Base-by-base conservation (phyloP, 2,888 invertebrate species). In the Anaspis maculata region DNA sequence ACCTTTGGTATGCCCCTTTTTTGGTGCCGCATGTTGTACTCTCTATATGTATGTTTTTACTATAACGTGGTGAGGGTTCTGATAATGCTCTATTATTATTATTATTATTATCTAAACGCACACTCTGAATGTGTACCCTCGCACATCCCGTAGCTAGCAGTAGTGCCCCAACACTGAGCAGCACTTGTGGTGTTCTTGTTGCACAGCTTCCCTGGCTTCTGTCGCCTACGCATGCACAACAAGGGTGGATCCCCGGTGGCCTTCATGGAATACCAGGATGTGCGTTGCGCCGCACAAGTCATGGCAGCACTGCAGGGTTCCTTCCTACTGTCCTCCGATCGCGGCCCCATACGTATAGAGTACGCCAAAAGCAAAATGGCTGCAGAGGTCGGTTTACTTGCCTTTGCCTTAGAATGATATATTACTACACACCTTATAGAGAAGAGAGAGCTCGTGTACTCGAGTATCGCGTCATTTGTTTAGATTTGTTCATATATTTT, bases 311-410 rank as follows among this genome's bases (percentile, higher is more conserved):
- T 97, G 59, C 95, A 97, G 72, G 96, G 96, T 67, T 89, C 90
- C 68, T 84, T 89, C 71, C 83, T 95, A 62, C 83, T 92, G 68
- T 91, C 92, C 69, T 94, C 94, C 52, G 90, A 90, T 65, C 87
- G 95, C 68, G 94, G 94, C 57, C 92, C 94, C 65, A 92, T 97
- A 69, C 85, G 95, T 69, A 94, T 97, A 71, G 96, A 97, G 77
- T 97, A 87, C 77, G 96, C 96, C 70, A 90, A 92, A 76, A 91
- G 88, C 73, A 95, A 95, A 81, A 94, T 96, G 94, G 89, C 91
- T 65, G 87, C 85, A 72, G 72, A 74, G 67, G 76, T 72, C 70
- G 69, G 71, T 69, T 65, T 37, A 41, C 28, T 35, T 39, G 35
- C 35, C 35, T 39, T 32, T 35, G 39, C 34, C 39, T 32, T 32